Evolutionary conservation across 2,888 invertebrate species (phyloP).

Genomic region (Eueremaeus valkanovi): DNA sequence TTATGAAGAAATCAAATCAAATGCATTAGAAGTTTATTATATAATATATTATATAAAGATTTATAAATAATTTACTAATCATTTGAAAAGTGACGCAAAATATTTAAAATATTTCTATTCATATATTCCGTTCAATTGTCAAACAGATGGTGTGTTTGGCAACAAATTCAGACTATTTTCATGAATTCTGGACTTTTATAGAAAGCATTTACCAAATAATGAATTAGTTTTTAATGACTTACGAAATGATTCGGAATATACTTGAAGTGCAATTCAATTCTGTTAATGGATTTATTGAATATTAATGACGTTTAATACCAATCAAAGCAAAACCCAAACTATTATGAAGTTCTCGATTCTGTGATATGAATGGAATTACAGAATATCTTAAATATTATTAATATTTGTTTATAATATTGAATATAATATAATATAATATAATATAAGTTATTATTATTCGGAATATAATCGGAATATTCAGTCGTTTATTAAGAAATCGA

Average conservation of each 20-base stretch:
- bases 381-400: constrained; percentile 9
- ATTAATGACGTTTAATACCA: constrained; percentile 16
- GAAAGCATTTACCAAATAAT: constrained; percentile 13
- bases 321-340: constrained; percentile 26
- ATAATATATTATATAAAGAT: constrained; percentile 14
- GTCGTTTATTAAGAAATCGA: constrained; percentile 10
- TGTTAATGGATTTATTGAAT: constrained; percentile 23
- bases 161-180: constrained; percentile 30
- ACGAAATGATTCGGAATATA: constrained; percentile 21
- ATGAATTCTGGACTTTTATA: constrained; percentile 22
- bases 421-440: constrained; percentile 20
- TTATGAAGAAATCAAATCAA: no score
- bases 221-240: constrained; percentile 22
- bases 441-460: no score
- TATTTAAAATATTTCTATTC: constrained; percentile 16
- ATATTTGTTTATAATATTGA: not conserved
- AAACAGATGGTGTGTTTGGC: not conserved
- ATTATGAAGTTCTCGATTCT: constrained; percentile 27
- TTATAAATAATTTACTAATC: constrained; percentile 12
- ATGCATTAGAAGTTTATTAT: no score
- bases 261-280: constrained; percentile 30
- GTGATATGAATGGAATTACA: constrained; percentile 30
- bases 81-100: constrained; percentile 24
- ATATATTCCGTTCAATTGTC: constrained; percentile 21
- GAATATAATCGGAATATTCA: no score